Evolutionary conservation across 2,113 vertebrate species (phyloP), one percentile per base, ranked within the genome.

Genomic region (Fregetta grallaria): DNA sequence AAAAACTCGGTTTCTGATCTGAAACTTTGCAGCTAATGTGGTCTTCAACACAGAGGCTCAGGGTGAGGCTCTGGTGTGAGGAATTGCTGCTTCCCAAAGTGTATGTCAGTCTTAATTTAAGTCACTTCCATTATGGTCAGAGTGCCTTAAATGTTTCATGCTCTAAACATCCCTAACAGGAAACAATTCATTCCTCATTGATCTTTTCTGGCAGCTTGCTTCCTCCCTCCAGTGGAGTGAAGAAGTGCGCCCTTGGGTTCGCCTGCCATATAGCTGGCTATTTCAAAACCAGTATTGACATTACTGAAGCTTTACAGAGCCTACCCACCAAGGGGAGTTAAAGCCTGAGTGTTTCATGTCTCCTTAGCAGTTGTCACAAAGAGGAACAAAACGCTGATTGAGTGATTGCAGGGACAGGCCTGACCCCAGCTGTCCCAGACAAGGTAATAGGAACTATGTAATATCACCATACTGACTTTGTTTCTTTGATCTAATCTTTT

Each of bases 151-250:
- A 95, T 83, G 17, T 91, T 93, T 91, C 79, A 88, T 80, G 70
- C 47, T 34, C 50, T 90, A 91, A 95, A 94, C 84, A 91, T 88
- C 74, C 21, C n/a, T 70, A 58, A 38, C 80, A 88, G 97, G 96
- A 95, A 97, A 91, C 77, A 66, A 92, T 95, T 96, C 63, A 82
- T 96, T 86, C 14, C 74, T 88, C 81, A 96, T 88, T 86, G 91
- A 94, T 97, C 70, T 89, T 58, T 84, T 38, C 81, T 96, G 96
- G 85, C 92, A 87, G 72, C 82, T 76, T 71, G 26, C 66, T 93
- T 89, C 89, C 58, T 68, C n/a, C 59, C 45, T 88, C 38, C 74
- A 91, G 26, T 12, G 65, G 14, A 83, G 79, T 13, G 22, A 38
- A 93, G 78, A 5, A 36, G 29, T 10, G 62, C 66, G 73, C 86